Percentiles rank a stretch among this genome's conserved stretches.
These are phyloP conservation scores for Ophthalmolycus amberensis DNA, from an alignment of 2,113 vertebrate genomes.

Conservation along the genomic window DNA sequence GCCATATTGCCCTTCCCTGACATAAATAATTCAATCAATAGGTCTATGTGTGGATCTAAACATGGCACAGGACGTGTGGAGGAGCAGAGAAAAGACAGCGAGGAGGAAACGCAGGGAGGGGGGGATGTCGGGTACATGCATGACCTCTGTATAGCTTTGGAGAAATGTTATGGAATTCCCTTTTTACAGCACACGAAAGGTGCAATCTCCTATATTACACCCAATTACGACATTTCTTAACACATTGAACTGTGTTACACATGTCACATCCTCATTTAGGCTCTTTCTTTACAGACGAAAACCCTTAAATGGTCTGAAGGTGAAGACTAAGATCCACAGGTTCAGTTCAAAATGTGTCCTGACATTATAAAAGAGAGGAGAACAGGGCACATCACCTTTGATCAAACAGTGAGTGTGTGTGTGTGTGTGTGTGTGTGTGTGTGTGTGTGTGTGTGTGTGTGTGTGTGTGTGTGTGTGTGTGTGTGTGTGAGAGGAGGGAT, in stretches of 20 bases:
- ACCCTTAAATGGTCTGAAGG: neutral
- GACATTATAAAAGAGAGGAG: conserved; percentile 14
- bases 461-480: neutral
- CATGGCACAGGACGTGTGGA: conserved; percentile 25
- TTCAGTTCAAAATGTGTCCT: conserved; percentile 16
- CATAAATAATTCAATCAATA: conserved; percentile 80
- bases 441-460: neutral
- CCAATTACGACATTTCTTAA: neutral
- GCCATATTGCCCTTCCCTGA: conserved; percentile 53
- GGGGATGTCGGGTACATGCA: conserved; percentile 32
- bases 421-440: neutral
- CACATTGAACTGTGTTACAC: neutral
- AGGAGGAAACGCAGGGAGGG: conserved; percentile 7
- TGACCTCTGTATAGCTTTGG: conserved; percentile 39
- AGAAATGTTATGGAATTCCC: neutral
- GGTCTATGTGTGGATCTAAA: conserved; percentile 61
- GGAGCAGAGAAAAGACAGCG: conserved; percentile 30
- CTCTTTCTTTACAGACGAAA: neutral
- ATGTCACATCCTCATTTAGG: neutral
- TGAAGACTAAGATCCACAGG: neutral
- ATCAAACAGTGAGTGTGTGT: neutral
- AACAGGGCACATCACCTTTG: neutral
- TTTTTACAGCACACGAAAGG: neutral
- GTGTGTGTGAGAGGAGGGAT: neutral
- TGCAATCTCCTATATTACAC: neutral